These are phyloP conservation scores for Masnerella sp. DNA, from an alignment of 2,888 invertebrate species.

Conservation along the genomic window DNA sequence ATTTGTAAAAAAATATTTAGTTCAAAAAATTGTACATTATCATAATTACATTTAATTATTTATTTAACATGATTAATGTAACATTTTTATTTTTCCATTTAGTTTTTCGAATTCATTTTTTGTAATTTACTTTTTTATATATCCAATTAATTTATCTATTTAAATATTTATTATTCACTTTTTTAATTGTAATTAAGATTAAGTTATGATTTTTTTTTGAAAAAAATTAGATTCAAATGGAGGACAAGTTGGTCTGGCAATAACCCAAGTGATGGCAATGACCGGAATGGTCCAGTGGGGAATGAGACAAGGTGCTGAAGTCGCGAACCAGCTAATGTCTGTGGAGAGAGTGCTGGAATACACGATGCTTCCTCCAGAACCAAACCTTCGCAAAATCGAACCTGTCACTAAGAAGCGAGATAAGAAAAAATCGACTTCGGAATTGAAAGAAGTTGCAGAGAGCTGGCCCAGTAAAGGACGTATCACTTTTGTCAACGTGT, in stretches of 20 bases:
- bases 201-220: not conserved
- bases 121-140: too few species aligned
- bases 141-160: too few species aligned
- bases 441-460: constrained; percentile 59
- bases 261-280: constrained; percentile 78
- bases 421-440: constrained; percentile 21
- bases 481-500: constrained; percentile 73
- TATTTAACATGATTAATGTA: too few species aligned
- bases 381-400: constrained; percentile 66
- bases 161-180: not conserved
- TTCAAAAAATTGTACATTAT: too few species aligned
- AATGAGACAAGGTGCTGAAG: constrained; percentile 90
- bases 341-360: constrained; percentile 93
- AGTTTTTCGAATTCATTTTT: too few species aligned
- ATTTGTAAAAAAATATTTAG: too few species aligned
- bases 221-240: constrained; percentile 60
- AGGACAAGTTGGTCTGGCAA: constrained; percentile 78
- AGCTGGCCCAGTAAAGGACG: constrained; percentile 72
- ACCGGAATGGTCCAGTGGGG: constrained; percentile 85
- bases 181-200: too few species aligned
- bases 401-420: constrained; percentile 27
- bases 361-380: constrained; percentile 82
- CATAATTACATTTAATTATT: too few species aligned
- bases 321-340: constrained; percentile 86
- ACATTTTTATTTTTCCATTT: too few species aligned